Base-by-base conservation (phyloP, 1,140 invertebrate species). In the Drosophila paulistorum region DNA sequence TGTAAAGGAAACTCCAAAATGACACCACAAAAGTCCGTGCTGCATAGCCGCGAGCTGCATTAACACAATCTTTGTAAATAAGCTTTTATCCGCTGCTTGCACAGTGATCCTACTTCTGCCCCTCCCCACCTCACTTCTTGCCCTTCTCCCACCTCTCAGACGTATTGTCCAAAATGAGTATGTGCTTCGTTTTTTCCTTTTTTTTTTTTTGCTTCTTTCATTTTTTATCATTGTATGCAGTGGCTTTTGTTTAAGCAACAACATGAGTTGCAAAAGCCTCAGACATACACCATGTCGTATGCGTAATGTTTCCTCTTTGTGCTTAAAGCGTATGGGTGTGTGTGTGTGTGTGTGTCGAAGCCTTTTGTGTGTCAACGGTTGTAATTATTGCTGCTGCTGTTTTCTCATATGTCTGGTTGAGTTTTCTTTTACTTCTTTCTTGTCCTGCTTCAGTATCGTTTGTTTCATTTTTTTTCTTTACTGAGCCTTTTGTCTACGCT, bases 1-100 rank as follows among this genome's bases (percentile, higher is more conserved):
- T 58, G 66, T 61, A 45, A 71, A 55, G 35, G 35, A 71, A 68
- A 70, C 64, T 71, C 57, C 13, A 58, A 74, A 74, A 77, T 67
- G 80, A 58, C 69, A 58, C 81, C 79, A 62, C 74, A 82, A 71
- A 80, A 87, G 83, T 87, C 71, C 68, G 68, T 85, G 82, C 82
- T 85, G 82, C 82, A 85, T 85, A 76, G 82, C 82, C 82, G 79
- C 83, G 75, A 70, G 82, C 83, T 79, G 75, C 79, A 85, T 85
- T 85, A 87, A 86, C 68, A 76, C 71, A 82, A 87, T 82, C 82
- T 85, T 73, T 87, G 75, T 87, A 87, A 85, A 85, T 82, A 87
- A 87, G 82, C 79, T 82, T 85, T 85, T 82, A 85, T 87, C 63
- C 82, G 75, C 59, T 59, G 58, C 57, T 37, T 57, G 23, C 54